phyloP scores from a whole-genome alignment of 2,797 vertebrate species.

The Falco cherrug region DNA sequence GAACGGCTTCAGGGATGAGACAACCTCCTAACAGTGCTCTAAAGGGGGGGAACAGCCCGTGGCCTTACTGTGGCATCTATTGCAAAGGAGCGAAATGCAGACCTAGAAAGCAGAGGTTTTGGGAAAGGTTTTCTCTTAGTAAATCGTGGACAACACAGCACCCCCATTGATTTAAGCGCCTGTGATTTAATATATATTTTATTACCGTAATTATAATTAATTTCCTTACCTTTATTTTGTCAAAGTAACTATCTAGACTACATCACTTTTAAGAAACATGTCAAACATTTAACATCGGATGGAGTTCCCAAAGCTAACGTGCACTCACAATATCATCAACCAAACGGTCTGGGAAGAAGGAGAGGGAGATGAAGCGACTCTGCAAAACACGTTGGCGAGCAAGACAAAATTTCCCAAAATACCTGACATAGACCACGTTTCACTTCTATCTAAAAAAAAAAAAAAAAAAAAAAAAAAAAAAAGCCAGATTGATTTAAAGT shows the following conservation, averaged over 20 bases:
- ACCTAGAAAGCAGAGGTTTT: conserved; percentile 18
- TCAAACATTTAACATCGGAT: conserved; percentile 71
- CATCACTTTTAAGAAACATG: conserved; percentile 72
- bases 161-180: conserved; percentile 1
- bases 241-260: conserved; percentile 67
- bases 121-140: conserved; percentile 4
- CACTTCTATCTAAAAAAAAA: conserved; percentile 50
- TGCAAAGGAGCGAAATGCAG: conserved; percentile 1
- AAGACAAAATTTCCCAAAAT: conserved; percentile 68
- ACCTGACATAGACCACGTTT: conserved; percentile 76
- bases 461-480: no score
- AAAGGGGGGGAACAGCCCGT: not conserved
- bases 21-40: conserved; percentile 3
- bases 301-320: conserved; percentile 68
- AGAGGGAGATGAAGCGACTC: conserved; percentile 46
- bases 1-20: not conserved
- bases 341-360: conserved; percentile 22
- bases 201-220: conserved; percentile 32
- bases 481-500: conserved; percentile 25
- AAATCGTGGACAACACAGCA: conserved; percentile 1
- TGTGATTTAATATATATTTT: conserved; percentile 39
- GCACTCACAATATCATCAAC: conserved; percentile 78
- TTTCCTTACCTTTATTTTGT: conserved; percentile 54
- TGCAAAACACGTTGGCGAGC: conserved; percentile 69
- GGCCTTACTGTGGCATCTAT: not conserved